Base-by-base conservation (phyloP, 2,797 vertebrate species). In the Acanthopagrus latus region DNA sequence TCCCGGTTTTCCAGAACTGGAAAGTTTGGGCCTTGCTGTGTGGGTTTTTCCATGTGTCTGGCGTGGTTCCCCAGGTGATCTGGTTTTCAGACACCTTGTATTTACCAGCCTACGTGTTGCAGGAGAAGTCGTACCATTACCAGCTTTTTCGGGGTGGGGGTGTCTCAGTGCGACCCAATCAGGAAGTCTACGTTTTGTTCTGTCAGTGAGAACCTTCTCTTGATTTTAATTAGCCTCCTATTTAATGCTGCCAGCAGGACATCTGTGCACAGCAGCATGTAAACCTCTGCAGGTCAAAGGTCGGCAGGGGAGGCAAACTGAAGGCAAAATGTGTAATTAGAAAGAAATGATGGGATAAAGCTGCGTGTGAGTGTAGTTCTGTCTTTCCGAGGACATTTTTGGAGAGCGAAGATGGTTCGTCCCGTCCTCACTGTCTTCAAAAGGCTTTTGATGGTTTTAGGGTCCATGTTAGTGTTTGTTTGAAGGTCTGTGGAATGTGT, bases 151-250 rank as follows among this genome's bases (percentile, higher is more conserved):
- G 20, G 25, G n/a, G 17, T 20, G 17, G 67, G n/a, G 4, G 47
- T 13, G 14, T 74, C 29, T 43, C 21, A 7, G 47, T 51, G 5
- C 47, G 65, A 20, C 52, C 52, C 55, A 63, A 72, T 71, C 79
- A 84, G 78, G 78, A 86, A 84, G 72, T 80, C 58, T 67, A 58
- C 9, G 23, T 69, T 71, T 21, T 59, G 60, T 73, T 56, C 44
- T 16, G 60, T 78, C 18, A 25, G 47, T 70, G 67, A 71, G 81
- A 80, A 80, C 33, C 54, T 23, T 76, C 48, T 75, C 71, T 65
- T 66, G 64, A 80, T 82, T 89, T 87, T 89, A 89, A 89, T 89
- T 83, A 84, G 85, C 74, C 41, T 62, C 74, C 60, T 64, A 65
- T 72, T 86, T 81, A 77, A 80, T 80, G 82, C 73, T 80, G 77